These are phyloP conservation scores for Ectobius pallidus DNA, from an alignment of 2,888 invertebrate genomes.

Conservation along the genomic window DNA sequence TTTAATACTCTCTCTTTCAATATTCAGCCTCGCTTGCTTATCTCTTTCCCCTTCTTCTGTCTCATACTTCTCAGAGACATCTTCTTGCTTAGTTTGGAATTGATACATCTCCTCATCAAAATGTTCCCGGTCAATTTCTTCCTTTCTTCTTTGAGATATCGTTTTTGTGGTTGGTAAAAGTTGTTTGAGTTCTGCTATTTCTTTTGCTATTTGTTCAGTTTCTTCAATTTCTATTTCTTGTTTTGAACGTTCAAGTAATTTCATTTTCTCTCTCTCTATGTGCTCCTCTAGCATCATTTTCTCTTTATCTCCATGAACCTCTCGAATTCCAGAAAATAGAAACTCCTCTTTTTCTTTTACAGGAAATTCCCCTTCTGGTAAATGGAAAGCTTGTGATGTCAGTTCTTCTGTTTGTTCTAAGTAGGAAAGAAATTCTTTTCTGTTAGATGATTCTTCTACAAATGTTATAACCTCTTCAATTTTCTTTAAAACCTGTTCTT, in stretches of 20 bases:
- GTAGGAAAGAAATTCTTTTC: slow-evolving; percentile 16
- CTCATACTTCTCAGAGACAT: neutral
- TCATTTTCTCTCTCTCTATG: slow-evolving; percentile 43
- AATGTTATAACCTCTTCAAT: slow-evolving; percentile 42
- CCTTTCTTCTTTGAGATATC: neutral
- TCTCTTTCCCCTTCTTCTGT: neutral
- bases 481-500: slow-evolving; percentile 41
- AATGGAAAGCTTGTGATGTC: neutral
- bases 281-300: slow-evolving; percentile 12
- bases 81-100: too few species aligned
- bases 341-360: neutral
- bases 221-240: slow-evolving; percentile 21
- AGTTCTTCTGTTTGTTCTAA: slow-evolving; percentile 30
- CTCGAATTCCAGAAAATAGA: neutral
- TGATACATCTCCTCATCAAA: too few species aligned
- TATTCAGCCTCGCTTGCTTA: too few species aligned
- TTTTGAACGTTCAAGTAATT: slow-evolving; percentile 37
- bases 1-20: too few species aligned
- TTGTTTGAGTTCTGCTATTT: slow-evolving; percentile 11
- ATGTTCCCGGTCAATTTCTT: neutral
- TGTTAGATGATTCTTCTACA: slow-evolving; percentile 39
- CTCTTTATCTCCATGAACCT: slow-evolving; percentile 17
- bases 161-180: slow-evolving; percentile 30
- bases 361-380: neutral
- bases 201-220: slow-evolving; percentile 23